Evolutionary conservation across 2,888 invertebrate species (phyloP), one percentile per base, ranked within the genome.

Genomic region (Polietes domitor): DNA sequence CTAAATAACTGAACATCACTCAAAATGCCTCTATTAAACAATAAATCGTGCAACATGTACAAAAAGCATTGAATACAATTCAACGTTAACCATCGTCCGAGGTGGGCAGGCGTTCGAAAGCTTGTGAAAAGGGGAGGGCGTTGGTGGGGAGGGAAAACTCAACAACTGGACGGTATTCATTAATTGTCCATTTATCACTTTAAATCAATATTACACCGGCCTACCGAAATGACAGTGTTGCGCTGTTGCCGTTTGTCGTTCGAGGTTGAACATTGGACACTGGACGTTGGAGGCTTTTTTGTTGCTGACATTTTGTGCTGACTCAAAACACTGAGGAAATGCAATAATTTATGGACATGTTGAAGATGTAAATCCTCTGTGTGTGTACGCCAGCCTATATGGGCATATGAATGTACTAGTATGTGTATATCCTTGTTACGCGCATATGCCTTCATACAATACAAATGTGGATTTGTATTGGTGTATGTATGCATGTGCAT

Each of bases 141-240:
- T 5, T 19, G 55, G 6, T n/a, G 61, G n/a, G 19, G 21, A 4
- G 53, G n/a, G 47, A 55, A 21, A 58, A 28, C 24, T 15, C 32
- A 32, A 50, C 24, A 43, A 50, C 37, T 17, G 19, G 37, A 50
- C 70, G 28, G 43, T 37, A 68, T 77, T 84, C 72, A 84, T 81
- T 84, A 84, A 84, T 84, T 81, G 81, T 81, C 61, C 81, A 84
- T 84, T 84, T 81, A 84, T 84, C 78, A 84, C 81, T 84, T 84
- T 81, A 78, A 84, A 84, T 84, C 81, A 84, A 84, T 84, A 81
- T 80, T 76, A 73, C 65, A 58, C 63, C 50, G 77, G 75, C 68
- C 81, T 76, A 73, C 77, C 75, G 77, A 68, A 77, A 78, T 68
- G 75, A 72, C 72, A 76, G 70, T 78, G 75, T 76, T 50, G 63